phyloP scores from a whole-genome alignment of 2,113 vertebrate genomes.

The Cyprinus carpio region DNA sequence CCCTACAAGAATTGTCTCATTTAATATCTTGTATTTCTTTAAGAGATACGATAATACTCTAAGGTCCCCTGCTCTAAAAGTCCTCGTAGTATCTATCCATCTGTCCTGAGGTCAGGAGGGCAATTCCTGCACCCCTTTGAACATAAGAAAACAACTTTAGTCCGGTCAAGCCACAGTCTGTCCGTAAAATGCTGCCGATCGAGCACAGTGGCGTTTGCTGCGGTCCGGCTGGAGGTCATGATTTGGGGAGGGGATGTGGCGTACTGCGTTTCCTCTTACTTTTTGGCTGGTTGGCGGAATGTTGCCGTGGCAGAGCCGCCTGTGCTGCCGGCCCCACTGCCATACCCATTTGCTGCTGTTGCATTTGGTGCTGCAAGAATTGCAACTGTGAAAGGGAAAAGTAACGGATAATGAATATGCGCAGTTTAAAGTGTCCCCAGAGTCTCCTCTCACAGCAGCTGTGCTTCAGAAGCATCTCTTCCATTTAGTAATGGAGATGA shows the following conservation, averaged over 20 bases:
- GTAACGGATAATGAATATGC: constrained; percentile 38
- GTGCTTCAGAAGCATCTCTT: background rate
- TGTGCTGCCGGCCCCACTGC: constrained; percentile 79
- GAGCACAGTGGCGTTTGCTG: constrained; percentile 68
- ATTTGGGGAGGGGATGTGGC: constrained; percentile 76
- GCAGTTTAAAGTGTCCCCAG: background rate
- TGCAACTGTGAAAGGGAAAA: constrained; percentile 80
- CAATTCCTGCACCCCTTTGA: constrained; percentile 50
- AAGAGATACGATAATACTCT: constrained; percentile 65
- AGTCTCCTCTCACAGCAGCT: constrained; percentile 24
- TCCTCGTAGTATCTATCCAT: constrained; percentile 35
- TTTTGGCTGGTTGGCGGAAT: constrained; percentile 94
- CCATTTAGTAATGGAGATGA: background rate
- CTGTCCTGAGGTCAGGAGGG: constrained; percentile 38
- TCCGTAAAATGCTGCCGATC: constrained; percentile 56
- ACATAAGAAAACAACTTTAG: constrained; percentile 47
- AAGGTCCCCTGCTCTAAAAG: constrained; percentile 64
- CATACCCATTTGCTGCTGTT: constrained; percentile 86
- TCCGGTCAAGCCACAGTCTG: constrained; percentile 59
- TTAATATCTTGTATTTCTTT: constrained; percentile 61
- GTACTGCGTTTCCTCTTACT: constrained; percentile 91
- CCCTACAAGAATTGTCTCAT: constrained; percentile 62
- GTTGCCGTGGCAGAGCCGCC: constrained; percentile 80
- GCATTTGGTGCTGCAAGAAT: constrained; percentile 98
- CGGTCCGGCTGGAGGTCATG: constrained; percentile 68